phyloP scores from a whole-genome alignment of 2,797 vertebrate genomes.

The Cirrhinus mrigala region DNA sequence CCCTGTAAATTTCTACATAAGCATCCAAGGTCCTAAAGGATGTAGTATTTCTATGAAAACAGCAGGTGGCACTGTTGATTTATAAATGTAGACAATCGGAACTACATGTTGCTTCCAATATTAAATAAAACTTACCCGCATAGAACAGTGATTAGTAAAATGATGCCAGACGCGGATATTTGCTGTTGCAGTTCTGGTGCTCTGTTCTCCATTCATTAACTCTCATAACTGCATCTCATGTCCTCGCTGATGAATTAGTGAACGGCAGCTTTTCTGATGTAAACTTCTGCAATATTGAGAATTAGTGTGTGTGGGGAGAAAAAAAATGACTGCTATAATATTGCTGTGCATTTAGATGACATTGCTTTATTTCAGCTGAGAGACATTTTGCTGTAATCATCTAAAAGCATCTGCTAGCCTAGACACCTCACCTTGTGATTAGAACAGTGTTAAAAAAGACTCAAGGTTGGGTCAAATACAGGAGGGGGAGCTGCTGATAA shows the following conservation, averaged over 20 bases:
- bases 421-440: constrained; percentile 6
- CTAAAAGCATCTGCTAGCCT: background rate
- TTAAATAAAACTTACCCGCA: background rate
- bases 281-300: constrained; percentile 32
- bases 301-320: background rate
- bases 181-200: background rate
- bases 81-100: background rate
- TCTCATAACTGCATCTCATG: background rate
- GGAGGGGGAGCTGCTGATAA: background rate
- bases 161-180: background rate
- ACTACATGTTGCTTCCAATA: background rate
- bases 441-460: background rate
- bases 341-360: constrained; percentile 1
- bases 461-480: constrained; percentile 8
- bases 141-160: background rate
- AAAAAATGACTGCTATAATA: background rate
- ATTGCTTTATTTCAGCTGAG: constrained; percentile 11
- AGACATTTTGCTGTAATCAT: constrained; percentile 19
- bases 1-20: background rate
- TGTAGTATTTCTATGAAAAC: background rate
- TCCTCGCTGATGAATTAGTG: background rate
- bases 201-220: background rate
- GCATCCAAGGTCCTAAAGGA: background rate
- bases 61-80: constrained; percentile 47
- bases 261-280: constrained; percentile 33